Conservation (phyloP, 2,113 vertebrate species). For the Balaeniceps rex region DNA sequence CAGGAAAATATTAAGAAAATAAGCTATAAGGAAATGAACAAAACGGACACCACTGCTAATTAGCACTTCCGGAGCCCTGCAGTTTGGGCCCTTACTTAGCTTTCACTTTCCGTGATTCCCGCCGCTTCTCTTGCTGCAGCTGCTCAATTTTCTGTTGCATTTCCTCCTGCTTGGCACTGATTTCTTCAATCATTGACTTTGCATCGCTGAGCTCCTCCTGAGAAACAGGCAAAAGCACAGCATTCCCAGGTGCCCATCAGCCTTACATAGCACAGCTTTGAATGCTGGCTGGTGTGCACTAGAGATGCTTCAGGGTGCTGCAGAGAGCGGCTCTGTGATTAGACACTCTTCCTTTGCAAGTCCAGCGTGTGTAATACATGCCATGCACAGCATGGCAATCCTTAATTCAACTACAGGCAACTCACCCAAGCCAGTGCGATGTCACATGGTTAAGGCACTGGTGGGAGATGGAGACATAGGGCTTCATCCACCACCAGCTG, state of each 20-base stretch:
- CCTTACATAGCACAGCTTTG: neutral
- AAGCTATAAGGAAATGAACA: neutral
- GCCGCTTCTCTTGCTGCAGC: slow-evolving; percentile 80
- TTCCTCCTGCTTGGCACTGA: slow-evolving; percentile 87
- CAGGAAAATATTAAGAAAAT: neutral
- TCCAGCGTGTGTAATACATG: neutral
- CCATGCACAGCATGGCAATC: neutral
- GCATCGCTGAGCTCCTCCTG: slow-evolving; percentile 91
- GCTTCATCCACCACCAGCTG: neutral
- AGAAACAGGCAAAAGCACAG: neutral
- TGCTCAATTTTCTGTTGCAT: slow-evolving; percentile 86
- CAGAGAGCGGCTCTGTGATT: neutral
- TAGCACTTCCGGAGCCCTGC: neutral
- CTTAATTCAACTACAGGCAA: neutral
- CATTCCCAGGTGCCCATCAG: neutral
- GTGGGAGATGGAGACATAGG: neutral
- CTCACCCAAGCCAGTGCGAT: neutral
- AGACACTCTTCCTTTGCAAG: neutral
- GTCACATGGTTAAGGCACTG: neutral
- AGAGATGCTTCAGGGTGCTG: neutral
- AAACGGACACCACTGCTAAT: neutral
- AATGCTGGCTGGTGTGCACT: neutral
- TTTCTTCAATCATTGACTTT: slow-evolving; percentile 87
- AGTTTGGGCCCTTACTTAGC: slow-evolving; percentile 74
- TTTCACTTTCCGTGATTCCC: slow-evolving; percentile 81